phyloP scores from a whole-genome alignment of 2,797 vertebrate species.

The Hyperoplus lanceolatus region DNA sequence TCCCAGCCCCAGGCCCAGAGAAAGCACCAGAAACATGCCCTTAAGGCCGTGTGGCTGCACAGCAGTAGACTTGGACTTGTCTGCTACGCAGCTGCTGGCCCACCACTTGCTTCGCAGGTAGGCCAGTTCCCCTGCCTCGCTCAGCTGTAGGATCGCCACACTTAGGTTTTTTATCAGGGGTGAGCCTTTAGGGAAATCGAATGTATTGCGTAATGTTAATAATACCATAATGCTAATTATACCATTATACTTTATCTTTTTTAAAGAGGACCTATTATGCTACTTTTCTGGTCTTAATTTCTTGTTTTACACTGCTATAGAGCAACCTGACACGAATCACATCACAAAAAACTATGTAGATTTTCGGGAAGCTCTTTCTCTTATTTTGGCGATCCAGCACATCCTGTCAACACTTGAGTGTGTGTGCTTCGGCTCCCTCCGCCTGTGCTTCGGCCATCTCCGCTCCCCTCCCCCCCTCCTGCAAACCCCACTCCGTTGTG shows the following conservation, averaged over 20 bases:
- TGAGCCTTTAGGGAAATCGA: slow-evolving; percentile 79
- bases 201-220: slow-evolving; percentile 3
- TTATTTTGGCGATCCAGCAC: too few relatives aligned
- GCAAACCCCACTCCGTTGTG: too few relatives aligned
- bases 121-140: slow-evolving; percentile 87
- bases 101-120: slow-evolving; percentile 92
- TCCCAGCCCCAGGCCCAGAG: slow-evolving; percentile 86
- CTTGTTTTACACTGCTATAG: too few relatives aligned
- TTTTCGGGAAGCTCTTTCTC: too few relatives aligned
- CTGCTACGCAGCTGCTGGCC: slow-evolving; percentile 87
- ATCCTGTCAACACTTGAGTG: too few relatives aligned
- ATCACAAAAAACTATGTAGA: too few relatives aligned
- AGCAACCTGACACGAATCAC: too few relatives aligned
- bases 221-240: not conserved
- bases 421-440: too few relatives aligned
- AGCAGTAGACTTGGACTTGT: slow-evolving; percentile 74
- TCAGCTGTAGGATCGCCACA: slow-evolving; percentile 88
- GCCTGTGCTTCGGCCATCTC: too few relatives aligned
- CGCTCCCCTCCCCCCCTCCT: too few relatives aligned
- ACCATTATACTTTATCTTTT: not conserved
- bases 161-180: slow-evolving; percentile 88
- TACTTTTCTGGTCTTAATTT: too few relatives aligned
- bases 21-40: slow-evolving; percentile 90
- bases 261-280: too few relatives aligned
- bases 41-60: slow-evolving; percentile 85